These are phyloP conservation scores for Euplagia quadripunctaria DNA, from an alignment of 2,888 invertebrate genomes.

Conservation along the genomic window DNA sequence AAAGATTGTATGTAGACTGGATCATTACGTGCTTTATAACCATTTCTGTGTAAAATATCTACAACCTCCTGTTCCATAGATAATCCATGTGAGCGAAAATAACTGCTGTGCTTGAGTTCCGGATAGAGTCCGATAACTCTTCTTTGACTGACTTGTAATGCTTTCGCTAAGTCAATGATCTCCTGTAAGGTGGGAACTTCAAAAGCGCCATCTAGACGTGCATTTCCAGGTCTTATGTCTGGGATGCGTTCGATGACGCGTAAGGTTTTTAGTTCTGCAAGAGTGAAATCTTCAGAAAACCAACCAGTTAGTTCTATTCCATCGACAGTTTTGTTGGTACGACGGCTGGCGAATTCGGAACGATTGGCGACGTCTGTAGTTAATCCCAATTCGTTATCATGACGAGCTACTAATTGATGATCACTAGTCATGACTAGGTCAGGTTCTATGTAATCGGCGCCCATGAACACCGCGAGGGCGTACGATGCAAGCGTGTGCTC, in stretches of 20 bases:
- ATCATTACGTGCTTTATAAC: conserved; percentile 64
- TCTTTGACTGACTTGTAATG: conserved; percentile 70
- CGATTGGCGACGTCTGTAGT: conserved; percentile 72
- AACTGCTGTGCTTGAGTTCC: conserved; percentile 77
- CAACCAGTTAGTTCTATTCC: conserved; percentile 69
- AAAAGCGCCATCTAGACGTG: conserved; percentile 72
- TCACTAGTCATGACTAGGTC: conserved; percentile 81
- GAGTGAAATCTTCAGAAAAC: conserved; percentile 82
- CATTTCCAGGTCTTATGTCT: conserved; percentile 73
- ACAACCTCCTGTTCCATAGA: conserved; percentile 73
- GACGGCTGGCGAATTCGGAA: conserved; percentile 70
- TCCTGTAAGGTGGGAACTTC: conserved; percentile 76
- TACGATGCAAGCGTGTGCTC: conserved; percentile 82
- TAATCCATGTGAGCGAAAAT: conserved; percentile 70
- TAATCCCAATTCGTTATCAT: conserved; percentile 75
- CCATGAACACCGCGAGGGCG: conserved; percentile 77
- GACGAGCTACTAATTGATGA: conserved; percentile 72
- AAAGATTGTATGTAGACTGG: conserved; percentile 82
- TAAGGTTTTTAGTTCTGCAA: conserved; percentile 77
- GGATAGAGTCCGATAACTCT: conserved; percentile 78
- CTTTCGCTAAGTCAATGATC: conserved; percentile 76
- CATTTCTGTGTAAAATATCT: conserved; percentile 70
- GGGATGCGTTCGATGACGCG: conserved; percentile 74
- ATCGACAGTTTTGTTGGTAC: conserved; percentile 69
- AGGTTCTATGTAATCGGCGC: conserved; percentile 80